Percentiles rank a stretch among this genome's conserved stretches.
These are phyloP conservation scores for Cheilosia pagana DNA, from an alignment of 2,888 invertebrate genomes.

Conservation along the genomic window DNA sequence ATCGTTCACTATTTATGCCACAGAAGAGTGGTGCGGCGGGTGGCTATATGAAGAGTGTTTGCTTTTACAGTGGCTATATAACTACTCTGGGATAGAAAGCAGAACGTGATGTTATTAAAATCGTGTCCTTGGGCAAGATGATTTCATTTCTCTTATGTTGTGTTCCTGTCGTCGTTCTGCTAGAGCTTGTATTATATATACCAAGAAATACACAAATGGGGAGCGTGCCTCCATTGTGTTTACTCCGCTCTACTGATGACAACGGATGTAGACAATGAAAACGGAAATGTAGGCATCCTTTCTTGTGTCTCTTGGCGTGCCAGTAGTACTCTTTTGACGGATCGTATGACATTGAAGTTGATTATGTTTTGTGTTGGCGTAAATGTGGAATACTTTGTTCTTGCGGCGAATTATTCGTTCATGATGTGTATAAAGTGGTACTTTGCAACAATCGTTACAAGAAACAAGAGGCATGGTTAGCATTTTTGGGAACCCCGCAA, in stretches of 20 bases:
- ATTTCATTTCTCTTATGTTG: constrained; percentile 35
- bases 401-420: neutral
- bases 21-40: neutral
- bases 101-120: constrained; percentile 49
- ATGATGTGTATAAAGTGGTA: neutral
- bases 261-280: constrained; percentile 24
- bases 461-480: neutral
- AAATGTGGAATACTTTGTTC: constrained; percentile 5
- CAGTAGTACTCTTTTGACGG: neutral
- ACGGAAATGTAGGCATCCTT: constrained; percentile 24
- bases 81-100: neutral
- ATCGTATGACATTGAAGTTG: constrained; percentile 15
- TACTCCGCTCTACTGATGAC: neutral
- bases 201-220: neutral
- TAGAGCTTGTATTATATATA: neutral
- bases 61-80: constrained; percentile 3
- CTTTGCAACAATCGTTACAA: neutral
- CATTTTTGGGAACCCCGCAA: neutral
- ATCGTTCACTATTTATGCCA: neutral
- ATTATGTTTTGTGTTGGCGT: constrained; percentile 11
- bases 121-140: constrained; percentile 44
- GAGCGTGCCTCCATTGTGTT: constrained; percentile 25
- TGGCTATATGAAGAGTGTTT: neutral
- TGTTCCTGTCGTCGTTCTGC: neutral
- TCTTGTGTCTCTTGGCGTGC: neutral